phyloP scores from a whole-genome alignment of 2,888 invertebrate species.

The Xestia sexstrigata region DNA sequence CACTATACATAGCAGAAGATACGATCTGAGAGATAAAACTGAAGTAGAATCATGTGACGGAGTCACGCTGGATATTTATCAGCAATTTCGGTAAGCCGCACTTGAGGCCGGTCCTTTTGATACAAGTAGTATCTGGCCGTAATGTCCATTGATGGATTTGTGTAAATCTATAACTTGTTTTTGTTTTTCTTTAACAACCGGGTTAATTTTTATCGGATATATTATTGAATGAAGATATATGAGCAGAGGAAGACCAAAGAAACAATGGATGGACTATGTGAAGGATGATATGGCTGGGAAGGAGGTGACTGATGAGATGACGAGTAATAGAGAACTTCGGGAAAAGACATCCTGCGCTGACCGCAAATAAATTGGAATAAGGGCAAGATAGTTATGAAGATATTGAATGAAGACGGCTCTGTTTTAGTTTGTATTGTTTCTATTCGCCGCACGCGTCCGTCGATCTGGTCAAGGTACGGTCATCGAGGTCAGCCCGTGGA shows the following conservation, averaged over 20 bases:
- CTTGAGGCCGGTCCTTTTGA: slow-evolving; percentile 59
- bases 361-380: neutral
- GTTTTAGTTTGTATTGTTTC: slow-evolving; percentile 1
- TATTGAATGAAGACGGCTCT: too few species aligned
- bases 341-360: neutral
- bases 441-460: neutral
- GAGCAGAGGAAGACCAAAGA: neutral
- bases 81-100: slow-evolving; percentile 51
- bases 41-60: slow-evolving; percentile 59
- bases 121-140: slow-evolving; percentile 23
- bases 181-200: slow-evolving; percentile 33
- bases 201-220: slow-evolving; percentile 23
- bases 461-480: neutral
- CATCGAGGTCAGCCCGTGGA: neutral
- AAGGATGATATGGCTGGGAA: neutral
- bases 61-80: slow-evolving; percentile 57
- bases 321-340: neutral
- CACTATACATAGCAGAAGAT: slow-evolving; percentile 12
- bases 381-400: neutral
- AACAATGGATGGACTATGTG: neutral
- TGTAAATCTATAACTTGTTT: slow-evolving; percentile 34
- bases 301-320: neutral
- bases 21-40: slow-evolving; percentile 41
- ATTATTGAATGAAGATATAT: neutral
- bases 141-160: slow-evolving; percentile 48